Evolutionary conservation across 2,888 invertebrate genomes (phyloP).

Genomic region (Rhogogaster chlorosoma): DNA sequence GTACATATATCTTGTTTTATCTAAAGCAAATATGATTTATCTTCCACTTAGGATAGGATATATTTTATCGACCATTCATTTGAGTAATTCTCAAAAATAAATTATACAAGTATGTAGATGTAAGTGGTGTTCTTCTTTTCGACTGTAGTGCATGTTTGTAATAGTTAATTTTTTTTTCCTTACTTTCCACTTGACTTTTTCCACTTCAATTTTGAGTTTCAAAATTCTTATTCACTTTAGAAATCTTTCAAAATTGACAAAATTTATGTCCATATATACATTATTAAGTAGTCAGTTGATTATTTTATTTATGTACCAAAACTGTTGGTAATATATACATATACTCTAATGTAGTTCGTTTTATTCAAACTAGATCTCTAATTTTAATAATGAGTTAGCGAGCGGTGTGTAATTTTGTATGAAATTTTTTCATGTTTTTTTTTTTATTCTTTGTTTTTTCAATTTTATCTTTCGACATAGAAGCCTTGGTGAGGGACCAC

Average conservation of each 20-base stretch:
- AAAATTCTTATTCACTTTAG: not conserved
- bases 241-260: not conserved
- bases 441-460: slow-evolving; percentile 42
- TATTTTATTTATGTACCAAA: slow-evolving; percentile 35
- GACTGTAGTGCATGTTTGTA: slow-evolving; percentile 52
- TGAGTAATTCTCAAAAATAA: slow-evolving; percentile 8
- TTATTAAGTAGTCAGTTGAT: slow-evolving; percentile 38
- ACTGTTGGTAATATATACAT: slow-evolving; percentile 10
- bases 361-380: slow-evolving; percentile 34
- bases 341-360: slow-evolving; percentile 20
- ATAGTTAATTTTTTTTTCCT: slow-evolving; percentile 4
- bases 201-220: slow-evolving; percentile 5
- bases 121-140: slow-evolving; percentile 47
- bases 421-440: slow-evolving; percentile 28
- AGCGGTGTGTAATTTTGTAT: slow-evolving; percentile 40
- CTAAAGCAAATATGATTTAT: slow-evolving; percentile 42
- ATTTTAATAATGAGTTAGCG: slow-evolving; percentile 25
- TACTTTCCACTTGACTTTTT: not conserved
- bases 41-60: slow-evolving; percentile 26
- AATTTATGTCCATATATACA: slow-evolving; percentile 24
- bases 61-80: slow-evolving; percentile 35
- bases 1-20: slow-evolving; percentile 36
- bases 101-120: slow-evolving; percentile 28
- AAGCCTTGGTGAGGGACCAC: slow-evolving; percentile 63
- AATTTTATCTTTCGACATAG: slow-evolving; percentile 6